Evolutionary conservation across 1,140 invertebrate genomes (phyloP), one percentile per base, ranked within the genome.

Genomic region (Musca vetustissima): DNA sequence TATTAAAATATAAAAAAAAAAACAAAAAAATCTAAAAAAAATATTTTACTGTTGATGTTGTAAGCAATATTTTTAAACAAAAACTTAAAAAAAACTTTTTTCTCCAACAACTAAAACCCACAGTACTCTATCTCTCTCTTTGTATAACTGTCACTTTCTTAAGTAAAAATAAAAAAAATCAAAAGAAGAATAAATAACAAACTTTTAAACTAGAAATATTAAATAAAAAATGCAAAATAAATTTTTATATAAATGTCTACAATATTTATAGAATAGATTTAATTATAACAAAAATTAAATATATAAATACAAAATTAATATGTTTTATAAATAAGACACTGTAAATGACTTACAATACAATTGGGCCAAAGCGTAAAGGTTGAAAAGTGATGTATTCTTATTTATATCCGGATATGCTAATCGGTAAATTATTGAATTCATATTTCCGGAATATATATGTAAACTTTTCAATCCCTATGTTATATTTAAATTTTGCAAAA

Each of bases 21-120:
- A 52, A 59, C 67, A 48, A 55, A 69, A 68, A 72, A 66, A 50
- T 32, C 61, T 72, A 73, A 73, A 64, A 70, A 74, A 74, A 77
- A 72, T 78, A 79, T 80, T 80, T 80, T 73, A 80, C 77, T 80
- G 79, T 81, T 81, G 79, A 81, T 81, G 79, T 81, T 81, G 79
- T 81, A 75, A 81, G 75, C 76, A 72, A 65, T 64, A 69, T 69
- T 69, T 69, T 69, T 65, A 36, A 69, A 53, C 43, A 28, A 43
- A 47, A n/a, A 28, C 67, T 67, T 28, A 28, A 28, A 28, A n/a
- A n/a, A n/a, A 43, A 36, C 50, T 43, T 48, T 68, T 61, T 68
- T 68, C 67, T 59, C 28, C 48, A 25, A 59, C 28, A 24, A 15
- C 17, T 66, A 15, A 28, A 47, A 28, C 28, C 28, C 28, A 4